Evolutionary conservation across 2,888 invertebrate genomes (phyloP).

Genomic region (Andrena flavipes): DNA sequence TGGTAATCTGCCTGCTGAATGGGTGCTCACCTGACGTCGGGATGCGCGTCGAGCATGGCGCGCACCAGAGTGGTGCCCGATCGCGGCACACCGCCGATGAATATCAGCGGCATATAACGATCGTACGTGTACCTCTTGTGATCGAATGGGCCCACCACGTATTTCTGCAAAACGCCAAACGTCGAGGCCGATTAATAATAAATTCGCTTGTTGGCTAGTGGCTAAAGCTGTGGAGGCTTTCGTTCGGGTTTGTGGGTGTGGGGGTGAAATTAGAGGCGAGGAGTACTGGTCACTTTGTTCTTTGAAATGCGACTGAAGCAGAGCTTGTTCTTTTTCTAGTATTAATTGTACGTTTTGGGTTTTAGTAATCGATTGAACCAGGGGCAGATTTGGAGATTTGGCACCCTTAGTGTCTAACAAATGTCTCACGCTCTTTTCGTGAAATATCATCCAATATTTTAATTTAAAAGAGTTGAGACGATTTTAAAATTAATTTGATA

Average conservation of each 20-base stretch:
- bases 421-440: too few relatives aligned
- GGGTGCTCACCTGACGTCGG: slow-evolving; percentile 91
- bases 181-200: neutral
- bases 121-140: slow-evolving; percentile 91
- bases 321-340: neutral
- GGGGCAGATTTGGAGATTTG: neutral
- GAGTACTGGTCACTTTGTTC: too few relatives aligned
- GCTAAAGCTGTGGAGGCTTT: neutral
- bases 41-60: slow-evolving; percentile 99
- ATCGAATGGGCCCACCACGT: slow-evolving; percentile 87
- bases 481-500: too few relatives aligned
- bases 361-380: neutral
- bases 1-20: slow-evolving; percentile 50
- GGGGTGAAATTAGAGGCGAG: too few relatives aligned
- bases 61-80: slow-evolving; percentile 99
- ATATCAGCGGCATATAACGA: slow-evolving; percentile 96
- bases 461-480: too few relatives aligned
- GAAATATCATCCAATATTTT: too few relatives aligned
- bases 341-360: neutral
- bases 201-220: neutral
- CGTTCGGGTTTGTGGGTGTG: neutral
- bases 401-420: neutral
- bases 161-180: slow-evolving; percentile 85
- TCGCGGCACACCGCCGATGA: slow-evolving; percentile 98
- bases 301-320: too few relatives aligned